Base-by-base conservation (phyloP, 2,113 vertebrate genomes). In the Amia ocellicauda region DNA sequence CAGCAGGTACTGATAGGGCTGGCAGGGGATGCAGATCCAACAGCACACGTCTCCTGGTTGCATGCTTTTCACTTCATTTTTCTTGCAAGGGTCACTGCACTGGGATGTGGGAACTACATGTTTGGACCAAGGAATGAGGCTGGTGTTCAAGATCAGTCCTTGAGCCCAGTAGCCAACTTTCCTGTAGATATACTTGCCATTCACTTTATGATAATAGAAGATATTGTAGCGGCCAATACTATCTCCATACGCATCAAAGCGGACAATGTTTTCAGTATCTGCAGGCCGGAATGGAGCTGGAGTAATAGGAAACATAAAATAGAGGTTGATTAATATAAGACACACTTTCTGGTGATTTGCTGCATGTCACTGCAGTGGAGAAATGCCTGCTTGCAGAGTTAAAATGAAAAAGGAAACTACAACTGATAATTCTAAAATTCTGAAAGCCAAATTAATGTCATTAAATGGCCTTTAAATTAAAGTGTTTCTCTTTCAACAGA, bases 31-130 rank as follows among this genome's bases (percentile, higher is more conserved):
- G 73, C 97, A 98, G 77, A 99, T 92, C 97, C 97, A 99, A 79
- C 97, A 99, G 82, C 97, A 99, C n/a, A 96, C 93, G 29, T 99
- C 97, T 1, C 97, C 97, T 0, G 96, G 97, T 80, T 98, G 97
- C 90, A 96, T 93, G 59, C 96, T 99, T 80, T 99, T 99, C 60
- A 97, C 88, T 77, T 99, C 96, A 0, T 98, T 95, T 84, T 92
- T 95, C 75, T 83, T 92, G 84, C 97, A 99, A 60, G 97, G 97
- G 74, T 98, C 97, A 0, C 96, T 98, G 79, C 97, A 98, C 83
- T 98, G 95, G 13, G 97, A 99, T 5, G 93, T 91, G 0, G 95
- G 96, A 2, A 90, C 77, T 2, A 78, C 75, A 0, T 75, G 72
- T 0, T 83, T 81, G 8, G 82, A 91, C 97, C 97, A 99, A 0